Evolutionary conservation across 2,113 vertebrate genomes (phyloP).

Genomic region (Protobothrops flavoviridis): DNA sequence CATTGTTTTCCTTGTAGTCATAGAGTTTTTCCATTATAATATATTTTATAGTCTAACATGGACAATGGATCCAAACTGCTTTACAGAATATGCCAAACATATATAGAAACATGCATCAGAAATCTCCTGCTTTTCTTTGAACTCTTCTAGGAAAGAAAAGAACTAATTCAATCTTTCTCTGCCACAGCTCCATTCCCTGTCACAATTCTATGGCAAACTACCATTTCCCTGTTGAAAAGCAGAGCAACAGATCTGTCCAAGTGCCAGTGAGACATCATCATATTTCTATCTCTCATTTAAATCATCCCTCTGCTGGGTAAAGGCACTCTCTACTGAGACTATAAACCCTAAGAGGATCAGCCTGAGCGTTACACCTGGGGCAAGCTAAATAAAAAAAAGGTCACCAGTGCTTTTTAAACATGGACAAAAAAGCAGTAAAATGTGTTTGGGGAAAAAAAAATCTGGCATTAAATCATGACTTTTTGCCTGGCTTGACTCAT

Average conservation of each 20-base stretch:
- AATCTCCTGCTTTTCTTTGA: background rate
- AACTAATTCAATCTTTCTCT: background rate
- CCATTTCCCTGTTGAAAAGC: background rate
- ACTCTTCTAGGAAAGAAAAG: background rate
- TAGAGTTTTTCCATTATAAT: background rate
- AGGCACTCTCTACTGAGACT: conserved; percentile 70
- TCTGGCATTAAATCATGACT: conserved; percentile 85
- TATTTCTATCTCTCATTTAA: conserved; percentile 64
- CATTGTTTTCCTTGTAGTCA: background rate
- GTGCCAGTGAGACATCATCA: conserved; percentile 26
- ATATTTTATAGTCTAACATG: background rate
- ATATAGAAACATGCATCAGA: background rate
- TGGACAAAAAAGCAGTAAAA: conserved; percentile 83
- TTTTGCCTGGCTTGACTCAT: conserved; percentile 85
- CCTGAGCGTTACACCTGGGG: conserved; percentile 79
- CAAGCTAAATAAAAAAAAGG: conserved; percentile 81
- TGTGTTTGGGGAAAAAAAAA: conserved; percentile 82
- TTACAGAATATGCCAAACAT: background rate
- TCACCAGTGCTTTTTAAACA: conserved; percentile 82
- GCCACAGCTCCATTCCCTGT: background rate
- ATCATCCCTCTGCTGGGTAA: conserved; percentile 64
- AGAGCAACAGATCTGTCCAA: conserved; percentile 8
- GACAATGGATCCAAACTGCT: background rate
- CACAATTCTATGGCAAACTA: conserved; percentile 1
- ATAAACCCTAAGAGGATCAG: conserved; percentile 78